Conservation (phyloP, 64 coral and sea anemone species). For the Platygyra sinensis region DNA sequence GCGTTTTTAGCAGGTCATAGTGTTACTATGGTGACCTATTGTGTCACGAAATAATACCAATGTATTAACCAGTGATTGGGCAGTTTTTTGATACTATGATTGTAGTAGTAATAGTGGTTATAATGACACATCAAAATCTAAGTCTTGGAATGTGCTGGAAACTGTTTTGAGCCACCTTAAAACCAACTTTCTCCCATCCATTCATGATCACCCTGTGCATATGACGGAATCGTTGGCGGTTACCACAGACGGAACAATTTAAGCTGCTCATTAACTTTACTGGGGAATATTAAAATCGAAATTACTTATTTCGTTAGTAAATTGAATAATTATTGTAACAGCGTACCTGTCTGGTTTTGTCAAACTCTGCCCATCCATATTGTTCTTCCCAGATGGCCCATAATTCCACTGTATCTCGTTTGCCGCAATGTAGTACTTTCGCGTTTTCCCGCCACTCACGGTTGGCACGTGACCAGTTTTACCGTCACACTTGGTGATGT, state of each 20-base stretch:
- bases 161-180: too few species aligned
- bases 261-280: not conserved
- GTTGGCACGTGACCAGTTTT: slow-evolving; percentile 19
- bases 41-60: too few species aligned
- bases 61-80: too few species aligned
- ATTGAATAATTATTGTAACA: not conserved
- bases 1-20: too few species aligned
- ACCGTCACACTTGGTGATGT: slow-evolving; percentile 63
- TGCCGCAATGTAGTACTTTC: slow-evolving; percentile 86
- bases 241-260: too few species aligned
- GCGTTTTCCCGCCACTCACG: slow-evolving; percentile 54
- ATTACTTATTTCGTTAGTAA: not conserved
- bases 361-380: slow-evolving; percentile 64
- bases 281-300: not conserved
- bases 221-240: not conserved
- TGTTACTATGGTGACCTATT: too few species aligned
- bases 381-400: slow-evolving; percentile 74
- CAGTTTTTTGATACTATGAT: too few species aligned
- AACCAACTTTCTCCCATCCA: not conserved
- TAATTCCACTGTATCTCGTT: slow-evolving; percentile 90
- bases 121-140: too few species aligned
- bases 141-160: too few species aligned
- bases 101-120: too few species aligned
- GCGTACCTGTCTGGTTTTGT: slow-evolving; percentile 59
- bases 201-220: not conserved